Base-by-base conservation (phyloP, 1,140 invertebrate species). In the Hesperophylax magnus region DNA sequence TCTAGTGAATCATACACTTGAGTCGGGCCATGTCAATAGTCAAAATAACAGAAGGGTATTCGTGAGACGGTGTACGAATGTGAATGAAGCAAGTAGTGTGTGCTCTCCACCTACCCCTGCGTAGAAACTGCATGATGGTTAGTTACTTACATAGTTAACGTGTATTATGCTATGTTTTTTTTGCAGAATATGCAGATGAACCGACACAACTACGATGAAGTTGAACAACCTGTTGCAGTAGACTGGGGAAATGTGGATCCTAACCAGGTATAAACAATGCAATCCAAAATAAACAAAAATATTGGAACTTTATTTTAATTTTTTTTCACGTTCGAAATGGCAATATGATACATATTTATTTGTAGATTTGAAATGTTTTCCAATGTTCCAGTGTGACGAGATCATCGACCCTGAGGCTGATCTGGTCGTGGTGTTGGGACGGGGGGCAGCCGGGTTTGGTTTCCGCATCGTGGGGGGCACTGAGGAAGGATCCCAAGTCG, bases 391-490 rank as follows among this genome's bases (percentile, higher is more conserved):
- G 82, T 78, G 65, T 27, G 83, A 81, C 53, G 81, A 82, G 53
- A 81, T 81, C 4, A 77, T 82, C 17, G 89, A 90, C 81, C 88
- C 88, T 0, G 85, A 86, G 27, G 89, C 89, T 14, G 89, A 90
- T 67, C 87, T 90, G 61, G 72, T 89, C 61, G 88, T 90, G 54
- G 84, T 86, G 2, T 80, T 90, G 39, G 86, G 86, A 5, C 86
- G 88, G 3, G 88, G 87, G 2, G 85, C 85, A 0, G 87, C 88
- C 1, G 89, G 89, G 5, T 89, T 99, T 91, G 98, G 98, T 8
- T 99, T 99, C 91, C 92, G 98, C 84, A 98, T 99, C 86, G 96
- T 99, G 39, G 98, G 98, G n/a, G 98, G 98, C 39, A 98, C 97
- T 0, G 98, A 99, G 90, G 98, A 99, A 91, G 96, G 97, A 81